Percentiles rank a stretch among this genome's conserved stretches.
These are phyloP conservation scores for Cottus gobio DNA, from an alignment of 2,113 vertebrate species.

Conservation along the genomic window DNA sequence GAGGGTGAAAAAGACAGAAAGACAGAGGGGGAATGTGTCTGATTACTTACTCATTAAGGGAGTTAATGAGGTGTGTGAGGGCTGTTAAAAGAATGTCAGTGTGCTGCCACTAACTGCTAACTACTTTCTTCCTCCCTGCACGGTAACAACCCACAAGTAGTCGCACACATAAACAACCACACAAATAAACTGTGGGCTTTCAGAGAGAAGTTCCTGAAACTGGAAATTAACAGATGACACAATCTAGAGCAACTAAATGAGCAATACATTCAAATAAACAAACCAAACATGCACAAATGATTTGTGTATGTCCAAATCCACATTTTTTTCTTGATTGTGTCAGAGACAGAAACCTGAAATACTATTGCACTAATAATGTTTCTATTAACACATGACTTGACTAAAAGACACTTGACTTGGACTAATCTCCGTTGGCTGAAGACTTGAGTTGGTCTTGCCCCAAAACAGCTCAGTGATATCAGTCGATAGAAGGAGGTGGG, in stretches of 20 bases:
- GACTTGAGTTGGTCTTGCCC: neutral
- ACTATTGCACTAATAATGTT: neutral
- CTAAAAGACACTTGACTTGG: neutral
- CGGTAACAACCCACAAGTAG: constrained; percentile 54
- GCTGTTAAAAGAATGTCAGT: constrained; percentile 78
- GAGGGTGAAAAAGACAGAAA: constrained; percentile 39
- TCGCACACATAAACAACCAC: constrained; percentile 63
- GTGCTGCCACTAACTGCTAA: constrained; percentile 77
- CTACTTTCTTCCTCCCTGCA: constrained; percentile 73
- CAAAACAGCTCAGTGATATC: neutral
- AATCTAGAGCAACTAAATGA: constrained; percentile 22
- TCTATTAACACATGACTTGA: neutral
- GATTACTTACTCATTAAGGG: constrained; percentile 90
- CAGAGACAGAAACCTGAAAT: neutral
- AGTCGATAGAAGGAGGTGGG: neutral
- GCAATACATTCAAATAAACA: constrained; percentile 40
- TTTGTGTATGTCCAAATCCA: constrained; percentile 17
- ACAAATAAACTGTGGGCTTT: constrained; percentile 40
- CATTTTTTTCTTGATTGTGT: constrained; percentile 9
- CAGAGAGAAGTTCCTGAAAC: constrained; percentile 21
- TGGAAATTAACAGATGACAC: constrained; percentile 47
- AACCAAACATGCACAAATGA: constrained; percentile 1
- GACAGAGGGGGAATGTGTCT: constrained; percentile 60
- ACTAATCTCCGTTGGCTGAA: neutral
- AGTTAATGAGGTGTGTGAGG: constrained; percentile 83